Base-by-base conservation (phyloP, 1,140 invertebrate species). In the Drosophila kepulauana region DNA sequence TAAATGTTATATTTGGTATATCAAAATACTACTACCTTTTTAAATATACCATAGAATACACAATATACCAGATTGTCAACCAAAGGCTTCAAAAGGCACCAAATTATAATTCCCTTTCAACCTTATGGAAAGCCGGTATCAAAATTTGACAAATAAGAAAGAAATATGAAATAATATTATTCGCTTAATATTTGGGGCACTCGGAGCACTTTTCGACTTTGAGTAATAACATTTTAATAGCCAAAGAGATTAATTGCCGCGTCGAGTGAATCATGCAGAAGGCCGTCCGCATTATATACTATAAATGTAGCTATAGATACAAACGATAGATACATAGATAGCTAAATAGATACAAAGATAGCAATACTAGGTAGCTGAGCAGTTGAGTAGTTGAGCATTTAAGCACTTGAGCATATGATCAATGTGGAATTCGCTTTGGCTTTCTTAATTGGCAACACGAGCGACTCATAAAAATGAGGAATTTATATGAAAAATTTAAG, bases 171-270 rank as follows among this genome's bases (percentile, higher is more conserved):
- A 20, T 49, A 68, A 68, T 15, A 57, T 62, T 30, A 69, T 69
- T 66, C 51, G 46, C 54, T 20, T 30, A 58, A 57, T 56, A 66
- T 56, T 45, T 45, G 66, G 35, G 6, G 41, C 49, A 56, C 16
- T 46, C 61, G 52, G 11, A 28, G 33, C 58, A 54, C 20, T 25
- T 25, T 25, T 25, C 20, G 61, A 79, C 79, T 67, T 88, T 88
- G 84, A 82, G 67, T 82, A 87, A 87, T 87, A 87, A 87, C 74
- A 84, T 84, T 88, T 89, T 84, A 84, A 88, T 88, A 70, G 66
- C 80, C 78, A 68, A 67, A 72, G 67, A 89, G 81, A 84, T 81
- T 88, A 88, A 88, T 88, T 88, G 84, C 48, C 70, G 78, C 59
- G 56, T 52, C 63, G 70, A 66, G 69, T 82, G 82, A 87, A 79